These are phyloP conservation scores for Gorsachius goisagi DNA, from an alignment of 2,113 vertebrate genomes.

Conservation along the genomic window DNA sequence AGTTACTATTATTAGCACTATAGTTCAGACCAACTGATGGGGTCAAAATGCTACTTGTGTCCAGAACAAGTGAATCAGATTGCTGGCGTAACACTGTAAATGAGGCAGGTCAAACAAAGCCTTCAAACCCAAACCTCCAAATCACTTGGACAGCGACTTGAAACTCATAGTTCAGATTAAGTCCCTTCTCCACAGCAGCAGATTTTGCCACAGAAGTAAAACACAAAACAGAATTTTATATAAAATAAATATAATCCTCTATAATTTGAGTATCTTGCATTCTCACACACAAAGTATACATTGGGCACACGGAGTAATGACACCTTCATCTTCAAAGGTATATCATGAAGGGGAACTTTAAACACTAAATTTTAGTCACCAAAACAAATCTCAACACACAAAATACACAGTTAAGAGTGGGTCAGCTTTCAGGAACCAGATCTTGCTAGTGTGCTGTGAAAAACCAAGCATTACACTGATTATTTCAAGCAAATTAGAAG, in stretches of 20 bases:
- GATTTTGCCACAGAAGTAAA: not conserved
- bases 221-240: not conserved
- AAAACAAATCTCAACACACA: slow-evolving; percentile 21
- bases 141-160: not conserved
- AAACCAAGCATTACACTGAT: slow-evolving; percentile 34
- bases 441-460: not conserved
- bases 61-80: not conserved
- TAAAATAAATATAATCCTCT: not conserved
- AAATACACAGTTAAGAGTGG: not conserved
- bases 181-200: not conserved
- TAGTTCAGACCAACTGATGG: not conserved
- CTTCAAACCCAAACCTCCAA: not conserved
- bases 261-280: not conserved
- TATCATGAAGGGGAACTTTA: not conserved
- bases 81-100: not conserved
- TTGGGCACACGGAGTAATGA: not conserved
- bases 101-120: not conserved
- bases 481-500: slow-evolving; percentile 49
- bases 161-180: not conserved
- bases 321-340: not conserved
- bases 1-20: not conserved
- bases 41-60: not conserved
- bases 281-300: not conserved
- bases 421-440: slow-evolving; percentile 34
- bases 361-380: not conserved